Conservation (phyloP, 2,113 vertebrate genomes). For the Siniperca knerii region DNA sequence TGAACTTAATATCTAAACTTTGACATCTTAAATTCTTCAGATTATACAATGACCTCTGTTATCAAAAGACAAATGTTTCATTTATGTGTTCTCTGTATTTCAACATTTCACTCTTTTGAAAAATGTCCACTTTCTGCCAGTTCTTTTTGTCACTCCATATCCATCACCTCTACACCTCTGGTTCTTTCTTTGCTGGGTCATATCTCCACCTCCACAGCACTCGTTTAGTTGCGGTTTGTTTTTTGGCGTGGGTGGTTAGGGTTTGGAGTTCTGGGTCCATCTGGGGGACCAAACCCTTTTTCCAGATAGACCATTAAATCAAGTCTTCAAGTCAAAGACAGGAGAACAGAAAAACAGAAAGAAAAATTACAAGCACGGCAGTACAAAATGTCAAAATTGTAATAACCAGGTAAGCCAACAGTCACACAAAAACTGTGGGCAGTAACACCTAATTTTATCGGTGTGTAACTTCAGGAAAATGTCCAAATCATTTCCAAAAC, state of each 20-base stretch:
- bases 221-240: constrained; percentile 14
- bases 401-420: not conserved
- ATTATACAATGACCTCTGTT: constrained; percentile 2
- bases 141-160: constrained; percentile 16
- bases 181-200: constrained; percentile 1
- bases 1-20: constrained; percentile 24
- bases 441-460: not conserved
- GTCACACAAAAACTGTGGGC: not conserved
- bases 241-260: not conserved
- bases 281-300: constrained; percentile 1
- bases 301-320: constrained; percentile 2
- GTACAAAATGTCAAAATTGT: not conserved
- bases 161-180: constrained; percentile 17
- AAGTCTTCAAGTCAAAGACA: not conserved
- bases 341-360: not conserved
- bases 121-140: not conserved
- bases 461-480: not conserved
- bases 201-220: not conserved
- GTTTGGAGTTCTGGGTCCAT: constrained; percentile 16
- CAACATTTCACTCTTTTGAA: not conserved
- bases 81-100: constrained; percentile 23
- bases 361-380: not conserved
- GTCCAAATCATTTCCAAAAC: not conserved
- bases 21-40: constrained; percentile 29
- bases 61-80: not conserved